Percentiles rank a stretch among this genome's conserved stretches.
These are phyloP conservation scores for Chionis minor DNA, from an alignment of 2,113 vertebrate species.

Conservation along the genomic window DNA sequence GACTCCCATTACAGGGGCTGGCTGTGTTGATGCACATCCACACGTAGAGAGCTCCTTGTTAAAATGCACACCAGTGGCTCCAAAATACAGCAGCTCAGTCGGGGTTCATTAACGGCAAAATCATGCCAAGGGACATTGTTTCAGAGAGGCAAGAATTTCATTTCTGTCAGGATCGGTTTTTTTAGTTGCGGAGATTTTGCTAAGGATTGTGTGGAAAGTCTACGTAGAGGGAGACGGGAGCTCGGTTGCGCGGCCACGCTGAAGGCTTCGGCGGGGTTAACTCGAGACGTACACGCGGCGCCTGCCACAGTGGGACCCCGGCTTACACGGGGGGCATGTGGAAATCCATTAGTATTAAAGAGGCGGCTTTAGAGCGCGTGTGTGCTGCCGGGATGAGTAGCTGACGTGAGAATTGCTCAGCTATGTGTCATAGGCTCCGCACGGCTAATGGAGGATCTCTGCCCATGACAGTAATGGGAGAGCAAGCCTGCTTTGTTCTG, in stretches of 20 bases:
- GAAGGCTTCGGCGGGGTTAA: background rate
- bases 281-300: accelerated
- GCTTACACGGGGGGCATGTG: accelerated
- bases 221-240: accelerated
- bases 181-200: background rate
- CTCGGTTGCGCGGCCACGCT: background rate
- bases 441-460: background rate
- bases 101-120: constrained; percentile 31
- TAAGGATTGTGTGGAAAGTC: background rate
- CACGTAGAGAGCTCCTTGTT: background rate
- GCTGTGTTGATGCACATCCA: background rate
- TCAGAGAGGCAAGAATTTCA: constrained; percentile 7
- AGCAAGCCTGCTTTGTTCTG: background rate
- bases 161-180: background rate
- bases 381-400: background rate
- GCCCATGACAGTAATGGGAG: background rate
- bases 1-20: background rate
- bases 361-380: background rate
- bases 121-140: constrained; percentile 16
- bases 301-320: background rate
- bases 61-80: constrained; percentile 36
- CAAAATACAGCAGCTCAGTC: background rate
- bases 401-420: background rate
- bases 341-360: background rate
- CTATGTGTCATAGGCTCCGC: accelerated